These are phyloP conservation scores for Diachrysia chrysitis DNA, from an alignment of 2,888 invertebrate genomes.

Conservation along the genomic window DNA sequence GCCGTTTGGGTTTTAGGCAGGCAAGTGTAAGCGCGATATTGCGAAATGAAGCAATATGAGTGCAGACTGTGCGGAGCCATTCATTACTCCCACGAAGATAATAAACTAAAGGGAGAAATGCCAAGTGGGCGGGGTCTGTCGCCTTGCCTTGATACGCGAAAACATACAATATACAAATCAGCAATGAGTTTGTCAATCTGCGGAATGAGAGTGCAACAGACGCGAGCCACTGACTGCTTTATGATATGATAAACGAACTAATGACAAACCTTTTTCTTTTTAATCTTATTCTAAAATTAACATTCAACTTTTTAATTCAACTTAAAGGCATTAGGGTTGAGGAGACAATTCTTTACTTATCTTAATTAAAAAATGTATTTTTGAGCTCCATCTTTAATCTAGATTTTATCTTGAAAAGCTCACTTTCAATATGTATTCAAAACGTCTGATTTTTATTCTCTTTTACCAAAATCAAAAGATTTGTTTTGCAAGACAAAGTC, in stretches of 20 bases:
- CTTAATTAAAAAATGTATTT: not conserved
- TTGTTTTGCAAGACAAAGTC: conserved; percentile 67
- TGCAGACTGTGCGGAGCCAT: conserved; percentile 9
- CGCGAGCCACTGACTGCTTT: not conserved
- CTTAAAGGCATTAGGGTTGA: not conserved
- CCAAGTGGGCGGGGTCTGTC: conserved; percentile 5
- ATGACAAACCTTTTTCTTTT: conserved; percentile 16
- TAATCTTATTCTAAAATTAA: conserved; percentile 12
- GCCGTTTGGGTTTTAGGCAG: not conserved
- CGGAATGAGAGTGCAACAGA: not conserved
- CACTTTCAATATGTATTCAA: conserved; percentile 32
- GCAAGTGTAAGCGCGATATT: not conserved
- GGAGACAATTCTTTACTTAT: too few species aligned
- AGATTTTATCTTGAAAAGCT: conserved; percentile 24
- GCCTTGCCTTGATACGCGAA: conserved; percentile 7
- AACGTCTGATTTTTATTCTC: conserved; percentile 17
- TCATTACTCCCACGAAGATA: conserved; percentile 3
- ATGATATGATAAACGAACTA: not conserved
- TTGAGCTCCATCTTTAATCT: not conserved
- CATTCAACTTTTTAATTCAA: not conserved
- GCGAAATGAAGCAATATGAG: conserved; percentile 4
- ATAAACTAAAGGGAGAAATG: conserved; percentile 10
- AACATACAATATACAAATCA: conserved; percentile 6
- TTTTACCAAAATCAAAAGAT: conserved; percentile 57
- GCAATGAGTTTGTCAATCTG: conserved; percentile 8